Evolutionary conservation across 2,113 vertebrate species (phyloP).

Genomic region (Pogona vitticeps): DNA sequence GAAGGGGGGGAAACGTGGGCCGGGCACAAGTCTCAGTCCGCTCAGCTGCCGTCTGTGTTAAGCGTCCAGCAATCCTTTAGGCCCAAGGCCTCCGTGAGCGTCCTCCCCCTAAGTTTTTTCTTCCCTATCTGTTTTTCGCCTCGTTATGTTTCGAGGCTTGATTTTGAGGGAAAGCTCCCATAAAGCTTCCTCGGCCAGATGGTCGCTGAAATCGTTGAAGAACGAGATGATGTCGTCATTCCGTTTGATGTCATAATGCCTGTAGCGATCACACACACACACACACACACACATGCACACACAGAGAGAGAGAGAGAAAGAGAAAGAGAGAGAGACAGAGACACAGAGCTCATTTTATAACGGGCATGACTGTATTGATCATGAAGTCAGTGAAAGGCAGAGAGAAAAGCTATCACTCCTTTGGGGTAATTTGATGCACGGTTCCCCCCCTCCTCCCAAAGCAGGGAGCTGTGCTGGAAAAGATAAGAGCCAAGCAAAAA

Average conservation of each 20-base stretch:
- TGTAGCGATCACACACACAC: slow-evolving; percentile 54
- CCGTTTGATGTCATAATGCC: slow-evolving; percentile 94
- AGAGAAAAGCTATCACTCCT: background rate
- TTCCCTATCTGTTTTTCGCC: slow-evolving; percentile 92
- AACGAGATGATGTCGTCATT: slow-evolving; percentile 95
- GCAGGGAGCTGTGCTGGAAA: background rate
- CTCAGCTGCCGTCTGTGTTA: slow-evolving; percentile 58
- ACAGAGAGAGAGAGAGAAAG: background rate
- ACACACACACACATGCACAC: too few relatives aligned
- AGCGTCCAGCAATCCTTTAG: slow-evolving; percentile 59
- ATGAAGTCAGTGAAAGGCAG: too few relatives aligned
- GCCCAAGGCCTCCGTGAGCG: slow-evolving; percentile 26
- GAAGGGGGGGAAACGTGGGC: slow-evolving; percentile 47
- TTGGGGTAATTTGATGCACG: background rate
- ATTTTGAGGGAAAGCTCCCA: slow-evolving; percentile 99
- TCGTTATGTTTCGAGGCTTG: slow-evolving; percentile 92
- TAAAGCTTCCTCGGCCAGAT: slow-evolving; percentile 95
- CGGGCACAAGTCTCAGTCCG: slow-evolving; percentile 60
- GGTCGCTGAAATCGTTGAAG: slow-evolving; percentile 99
- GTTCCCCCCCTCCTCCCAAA: too few relatives aligned
- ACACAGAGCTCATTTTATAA: background rate
- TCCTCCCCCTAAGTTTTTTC: slow-evolving; percentile 91
- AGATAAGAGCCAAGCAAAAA: background rate
- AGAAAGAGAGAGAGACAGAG: background rate
- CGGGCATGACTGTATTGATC: background rate